A percentile compares a stretch with the other conserved stretches of the same genome.
Conservation (phyloP, 1,140 invertebrate species). For the Acromyrmex echinatior region DNA sequence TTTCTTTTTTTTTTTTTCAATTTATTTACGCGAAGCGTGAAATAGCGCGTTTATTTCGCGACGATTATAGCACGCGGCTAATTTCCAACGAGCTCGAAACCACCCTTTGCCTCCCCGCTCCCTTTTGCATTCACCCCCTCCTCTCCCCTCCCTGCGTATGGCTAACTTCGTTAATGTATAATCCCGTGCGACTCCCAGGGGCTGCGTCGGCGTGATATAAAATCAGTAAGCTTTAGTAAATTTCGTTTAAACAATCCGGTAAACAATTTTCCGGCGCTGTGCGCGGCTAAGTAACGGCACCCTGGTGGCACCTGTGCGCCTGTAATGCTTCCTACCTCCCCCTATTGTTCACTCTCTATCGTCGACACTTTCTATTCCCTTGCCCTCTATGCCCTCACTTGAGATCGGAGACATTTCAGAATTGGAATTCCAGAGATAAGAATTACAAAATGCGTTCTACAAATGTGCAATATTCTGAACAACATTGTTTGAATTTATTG, state of each 20-base stretch:
- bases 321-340: conserved; percentile 75
- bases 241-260: conserved; percentile 87
- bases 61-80: conserved; percentile 81
- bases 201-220: conserved; percentile 85
- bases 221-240: conserved; percentile 87
- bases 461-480: background rate
- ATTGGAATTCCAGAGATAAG: background rate
- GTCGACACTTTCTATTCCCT: conserved; percentile 57
- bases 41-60: conserved; percentile 74
- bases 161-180: conserved; percentile 86
- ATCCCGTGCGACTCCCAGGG: conserved; percentile 84
- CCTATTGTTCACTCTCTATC: conserved; percentile 71
- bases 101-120: conserved; percentile 6
- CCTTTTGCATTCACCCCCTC: background rate
- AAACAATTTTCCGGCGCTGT: conserved; percentile 86
- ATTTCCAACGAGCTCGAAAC: conserved; percentile 81
- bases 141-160: conserved; percentile 40
- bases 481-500: background rate
- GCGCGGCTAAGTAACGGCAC: conserved; percentile 86
- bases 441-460: background rate
- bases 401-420: conserved; percentile 8
- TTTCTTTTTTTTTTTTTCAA: conserved; percentile 1
- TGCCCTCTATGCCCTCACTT: conserved; percentile 2
- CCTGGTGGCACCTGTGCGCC: conserved; percentile 81
- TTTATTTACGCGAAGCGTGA: conserved; percentile 45